phyloP scores from a whole-genome alignment of 2,797 vertebrate species.

The Sibirionetta formosa region DNA sequence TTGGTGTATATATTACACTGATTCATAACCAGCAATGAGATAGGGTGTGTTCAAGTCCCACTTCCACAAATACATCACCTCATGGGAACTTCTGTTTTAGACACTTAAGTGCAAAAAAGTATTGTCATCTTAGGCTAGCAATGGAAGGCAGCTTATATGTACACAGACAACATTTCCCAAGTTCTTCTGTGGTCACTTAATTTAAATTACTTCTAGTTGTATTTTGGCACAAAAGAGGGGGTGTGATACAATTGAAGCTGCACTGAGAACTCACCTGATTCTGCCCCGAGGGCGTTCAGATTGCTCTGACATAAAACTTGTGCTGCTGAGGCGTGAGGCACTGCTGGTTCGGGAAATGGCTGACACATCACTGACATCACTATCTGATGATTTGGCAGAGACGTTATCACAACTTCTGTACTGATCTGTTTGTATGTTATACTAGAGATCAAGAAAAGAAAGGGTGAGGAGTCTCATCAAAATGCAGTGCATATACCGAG shows the following conservation, averaged over 20 bases:
- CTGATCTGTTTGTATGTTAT: conserved; percentile 92
- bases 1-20: not conserved
- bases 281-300: conserved; percentile 94
- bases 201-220: not conserved
- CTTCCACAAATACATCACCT: not conserved
- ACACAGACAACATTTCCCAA: not conserved
- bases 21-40: not conserved
- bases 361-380: conserved; percentile 95
- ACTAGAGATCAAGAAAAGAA: conserved; percentile 83
- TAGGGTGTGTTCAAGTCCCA: not conserved
- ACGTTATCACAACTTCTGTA: conserved; percentile 96
- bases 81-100: not conserved
- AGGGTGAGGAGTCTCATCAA: conserved; percentile 69
- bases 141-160: not conserved
- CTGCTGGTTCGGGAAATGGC: conserved; percentile 97
- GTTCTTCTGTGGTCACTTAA: not conserved
- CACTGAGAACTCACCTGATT: conserved; percentile 89
- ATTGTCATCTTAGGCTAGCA: not conserved
- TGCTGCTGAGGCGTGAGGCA: conserved; percentile 98
- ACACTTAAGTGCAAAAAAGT: not conserved
- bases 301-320: conserved; percentile 98
- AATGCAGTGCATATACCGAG: not conserved
- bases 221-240: not conserved
- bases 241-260: not conserved
- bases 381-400: conserved; percentile 96